A percentile compares a stretch with the other conserved stretches of the same genome.
Evolutionary conservation across 2,797 vertebrate species (phyloP).

Genomic region (Amblyraja radiata): DNA sequence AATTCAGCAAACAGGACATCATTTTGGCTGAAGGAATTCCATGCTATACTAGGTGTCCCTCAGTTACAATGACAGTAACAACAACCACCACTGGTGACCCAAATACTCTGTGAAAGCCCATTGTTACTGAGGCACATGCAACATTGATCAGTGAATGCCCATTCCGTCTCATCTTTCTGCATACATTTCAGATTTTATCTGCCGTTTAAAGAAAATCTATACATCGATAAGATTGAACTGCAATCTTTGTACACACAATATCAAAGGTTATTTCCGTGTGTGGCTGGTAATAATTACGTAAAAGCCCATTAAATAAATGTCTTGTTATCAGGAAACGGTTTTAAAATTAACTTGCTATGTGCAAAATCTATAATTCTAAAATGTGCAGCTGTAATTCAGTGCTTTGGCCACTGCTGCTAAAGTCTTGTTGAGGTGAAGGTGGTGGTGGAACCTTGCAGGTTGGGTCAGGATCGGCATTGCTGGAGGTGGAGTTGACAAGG

Average conservation of each 20-base stretch:
- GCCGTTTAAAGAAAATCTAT: not conserved
- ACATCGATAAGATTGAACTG: not conserved
- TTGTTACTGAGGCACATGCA: not conserved
- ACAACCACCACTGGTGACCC: no score
- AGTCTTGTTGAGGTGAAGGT: no score
- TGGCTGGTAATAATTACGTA: not conserved
- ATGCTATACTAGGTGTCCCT: no score
- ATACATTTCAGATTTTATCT: not conserved
- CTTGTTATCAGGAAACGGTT: not conserved
- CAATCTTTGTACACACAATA: not conserved
- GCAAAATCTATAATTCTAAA: not conserved
- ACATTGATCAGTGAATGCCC: not conserved
- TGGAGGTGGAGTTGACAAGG: no score
- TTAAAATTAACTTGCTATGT: not conserved
- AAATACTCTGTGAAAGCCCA: no score
- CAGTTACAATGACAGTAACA: no score
- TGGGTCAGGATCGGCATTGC: no score
- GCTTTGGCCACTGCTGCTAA: no score
- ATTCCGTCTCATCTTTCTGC: not conserved
- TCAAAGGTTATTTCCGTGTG: not conserved
- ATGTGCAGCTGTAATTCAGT: not conserved
- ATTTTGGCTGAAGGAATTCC: no score
- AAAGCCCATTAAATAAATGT: not conserved
- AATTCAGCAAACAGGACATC: no score
- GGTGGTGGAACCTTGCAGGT: no score